A percentile compares a stretch with the other conserved stretches of the same genome.
phyloP scores from a whole-genome alignment of 92 coral and sea anemone genomes.

The Blastomussa wellsi region DNA sequence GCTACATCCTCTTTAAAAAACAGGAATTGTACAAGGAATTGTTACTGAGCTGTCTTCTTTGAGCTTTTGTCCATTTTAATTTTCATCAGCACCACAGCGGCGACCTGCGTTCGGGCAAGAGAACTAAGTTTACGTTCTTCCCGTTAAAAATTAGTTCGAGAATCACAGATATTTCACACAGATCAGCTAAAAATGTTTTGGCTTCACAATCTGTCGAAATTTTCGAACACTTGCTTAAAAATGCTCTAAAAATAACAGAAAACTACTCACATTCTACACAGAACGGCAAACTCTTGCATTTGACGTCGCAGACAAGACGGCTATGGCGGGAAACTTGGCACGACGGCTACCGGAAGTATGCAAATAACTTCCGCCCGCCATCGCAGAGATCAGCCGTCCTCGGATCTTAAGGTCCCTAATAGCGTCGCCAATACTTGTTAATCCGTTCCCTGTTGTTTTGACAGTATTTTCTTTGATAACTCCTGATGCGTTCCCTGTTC shows the following conservation, averaged over 20 bases:
- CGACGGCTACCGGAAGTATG: conserved; percentile 3
- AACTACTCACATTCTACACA: conserved; percentile 19
- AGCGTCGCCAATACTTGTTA: too few species aligned
- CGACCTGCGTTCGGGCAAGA: conserved; percentile 23
- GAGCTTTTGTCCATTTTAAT: not conserved
- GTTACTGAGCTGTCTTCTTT: conserved; percentile 12
- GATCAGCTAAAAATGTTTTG: not conserved
- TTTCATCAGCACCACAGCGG: not conserved
- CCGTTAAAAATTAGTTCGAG: not conserved
- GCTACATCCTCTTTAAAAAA: not conserved
- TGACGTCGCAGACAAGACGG: conserved; percentile 36
- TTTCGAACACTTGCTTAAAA: not conserved
- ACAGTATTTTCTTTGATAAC: too few species aligned
- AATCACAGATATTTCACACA: conserved; percentile 3
- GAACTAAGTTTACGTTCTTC: not conserved
- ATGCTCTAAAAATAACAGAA: conserved; percentile 10
- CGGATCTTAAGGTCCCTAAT: too few species aligned
- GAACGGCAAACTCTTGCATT: conserved; percentile 22
- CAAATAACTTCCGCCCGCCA: not conserved
- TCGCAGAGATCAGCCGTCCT: not conserved
- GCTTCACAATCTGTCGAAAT: conserved; percentile 3
- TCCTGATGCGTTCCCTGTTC: too few species aligned
- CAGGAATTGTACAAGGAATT: not conserved
- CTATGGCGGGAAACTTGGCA: conserved; percentile 26
- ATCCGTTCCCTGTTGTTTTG: too few species aligned